phyloP scores from a whole-genome alignment of 2,113 vertebrate genomes.

The Alligator mississippiensis region DNA sequence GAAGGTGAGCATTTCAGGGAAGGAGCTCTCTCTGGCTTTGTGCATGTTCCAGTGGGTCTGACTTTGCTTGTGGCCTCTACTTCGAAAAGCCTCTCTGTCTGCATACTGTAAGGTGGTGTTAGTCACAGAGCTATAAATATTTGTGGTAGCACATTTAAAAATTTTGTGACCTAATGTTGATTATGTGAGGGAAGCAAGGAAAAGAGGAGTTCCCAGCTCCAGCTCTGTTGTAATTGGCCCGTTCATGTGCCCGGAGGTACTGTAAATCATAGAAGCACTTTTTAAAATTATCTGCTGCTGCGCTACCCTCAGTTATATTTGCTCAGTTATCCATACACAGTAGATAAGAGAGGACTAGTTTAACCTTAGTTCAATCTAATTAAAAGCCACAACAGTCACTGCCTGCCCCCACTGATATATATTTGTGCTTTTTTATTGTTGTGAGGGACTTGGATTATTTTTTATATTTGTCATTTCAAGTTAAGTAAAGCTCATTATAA shows the following conservation, averaged over 20 bases:
- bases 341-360: not conserved
- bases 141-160: too few species aligned
- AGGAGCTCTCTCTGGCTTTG: not conserved
- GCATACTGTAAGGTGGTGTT: not conserved
- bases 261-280: not conserved
- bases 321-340: not conserved
- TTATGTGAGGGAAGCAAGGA: not conserved
- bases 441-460: not conserved
- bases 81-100: not conserved
- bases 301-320: not conserved
- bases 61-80: not conserved
- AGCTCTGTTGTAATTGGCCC: not conserved
- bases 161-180: not conserved
- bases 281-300: not conserved
- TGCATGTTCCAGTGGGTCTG: accelerated
- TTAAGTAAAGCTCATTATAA: too few species aligned
- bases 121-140: too few species aligned
- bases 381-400: not conserved
- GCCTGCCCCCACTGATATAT: not conserved
- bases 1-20: not conserved
- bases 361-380: not conserved
- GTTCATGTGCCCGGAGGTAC: not conserved
- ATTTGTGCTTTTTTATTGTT: not conserved
- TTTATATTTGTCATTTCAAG: too few species aligned
- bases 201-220: not conserved